A percentile compares a stretch with the other conserved stretches of the same genome.
Conservation (phyloP, 2,113 vertebrate genomes). For the Eidolon helvum region DNA sequence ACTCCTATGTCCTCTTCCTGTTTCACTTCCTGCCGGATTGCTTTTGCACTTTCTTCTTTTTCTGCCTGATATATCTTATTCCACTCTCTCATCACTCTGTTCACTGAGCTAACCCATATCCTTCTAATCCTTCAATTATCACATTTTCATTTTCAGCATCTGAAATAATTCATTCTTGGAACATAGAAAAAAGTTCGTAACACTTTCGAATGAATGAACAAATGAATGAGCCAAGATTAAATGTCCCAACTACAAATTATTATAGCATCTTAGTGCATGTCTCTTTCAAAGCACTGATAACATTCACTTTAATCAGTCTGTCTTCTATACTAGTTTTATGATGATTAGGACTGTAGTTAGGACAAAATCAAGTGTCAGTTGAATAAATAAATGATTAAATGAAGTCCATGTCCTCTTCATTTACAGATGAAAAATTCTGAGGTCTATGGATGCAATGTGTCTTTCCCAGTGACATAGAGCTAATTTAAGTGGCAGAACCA, state of each 20-base stretch:
- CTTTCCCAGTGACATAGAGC: neutral
- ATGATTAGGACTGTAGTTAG: neutral
- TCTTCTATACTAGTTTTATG: neutral
- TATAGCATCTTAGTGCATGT: neutral
- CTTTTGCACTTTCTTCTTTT: neutral
- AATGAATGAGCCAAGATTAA: constrained; percentile 9
- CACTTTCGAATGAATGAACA: neutral
- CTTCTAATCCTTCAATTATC: neutral
- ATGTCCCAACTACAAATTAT: neutral
- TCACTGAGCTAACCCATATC: neutral
- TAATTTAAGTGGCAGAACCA: neutral
- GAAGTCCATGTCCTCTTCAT: neutral
- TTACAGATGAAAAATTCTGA: neutral
- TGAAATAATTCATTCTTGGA: neutral
- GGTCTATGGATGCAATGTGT: neutral
- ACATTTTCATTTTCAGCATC: neutral
- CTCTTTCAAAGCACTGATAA: neutral
- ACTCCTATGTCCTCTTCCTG: neutral
- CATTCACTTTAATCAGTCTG: neutral
- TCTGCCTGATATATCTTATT: neutral
- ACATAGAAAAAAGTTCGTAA: neutral
- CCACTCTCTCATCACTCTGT: neutral
- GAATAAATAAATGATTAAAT: neutral
- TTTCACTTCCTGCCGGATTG: neutral
- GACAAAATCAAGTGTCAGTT: neutral